Conservation (phyloP, 2,888 invertebrate species). For the Apamea monoglypha region DNA sequence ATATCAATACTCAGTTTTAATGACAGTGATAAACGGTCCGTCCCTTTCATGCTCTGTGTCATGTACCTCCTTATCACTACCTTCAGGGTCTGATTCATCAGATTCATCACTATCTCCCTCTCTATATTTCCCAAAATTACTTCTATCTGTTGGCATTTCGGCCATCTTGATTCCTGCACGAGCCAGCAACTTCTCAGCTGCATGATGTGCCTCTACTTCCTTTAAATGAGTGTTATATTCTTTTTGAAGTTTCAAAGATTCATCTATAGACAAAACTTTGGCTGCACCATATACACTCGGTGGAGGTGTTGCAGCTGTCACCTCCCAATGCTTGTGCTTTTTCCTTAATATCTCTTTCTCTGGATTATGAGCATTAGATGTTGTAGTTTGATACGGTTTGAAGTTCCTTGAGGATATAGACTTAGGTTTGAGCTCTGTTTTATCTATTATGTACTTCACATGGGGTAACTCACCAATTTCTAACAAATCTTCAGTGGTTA, state of each 20-base stretch:
- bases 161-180: slow-evolving; percentile 82
- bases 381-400: slow-evolving; percentile 91
- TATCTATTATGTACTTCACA: slow-evolving; percentile 89
- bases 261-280: slow-evolving; percentile 88
- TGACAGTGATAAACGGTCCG: slow-evolving; percentile 89
- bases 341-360: slow-evolving; percentile 88
- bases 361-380: slow-evolving; percentile 89
- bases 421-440: slow-evolving; percentile 83
- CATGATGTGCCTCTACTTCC: slow-evolving; percentile 89
- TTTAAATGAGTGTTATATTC: slow-evolving; percentile 86
- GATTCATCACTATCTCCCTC: slow-evolving; percentile 81
- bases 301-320: slow-evolving; percentile 92
- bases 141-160: slow-evolving; percentile 76
- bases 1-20: slow-evolving; percentile 75
- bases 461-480: slow-evolving; percentile 87
- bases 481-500: slow-evolving; percentile 88
- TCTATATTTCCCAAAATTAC: slow-evolving; percentile 83
- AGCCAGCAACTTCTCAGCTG: slow-evolving; percentile 88
- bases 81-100: slow-evolving; percentile 82
- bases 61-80: slow-evolving; percentile 89
- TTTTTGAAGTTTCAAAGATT: slow-evolving; percentile 90
- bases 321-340: slow-evolving; percentile 90
- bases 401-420: slow-evolving; percentile 82
- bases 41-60: slow-evolving; percentile 90
- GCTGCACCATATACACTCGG: slow-evolving; percentile 89